phyloP scores from a whole-genome alignment of 2,113 vertebrate species.

The Phrynosoma blainvillii region DNA sequence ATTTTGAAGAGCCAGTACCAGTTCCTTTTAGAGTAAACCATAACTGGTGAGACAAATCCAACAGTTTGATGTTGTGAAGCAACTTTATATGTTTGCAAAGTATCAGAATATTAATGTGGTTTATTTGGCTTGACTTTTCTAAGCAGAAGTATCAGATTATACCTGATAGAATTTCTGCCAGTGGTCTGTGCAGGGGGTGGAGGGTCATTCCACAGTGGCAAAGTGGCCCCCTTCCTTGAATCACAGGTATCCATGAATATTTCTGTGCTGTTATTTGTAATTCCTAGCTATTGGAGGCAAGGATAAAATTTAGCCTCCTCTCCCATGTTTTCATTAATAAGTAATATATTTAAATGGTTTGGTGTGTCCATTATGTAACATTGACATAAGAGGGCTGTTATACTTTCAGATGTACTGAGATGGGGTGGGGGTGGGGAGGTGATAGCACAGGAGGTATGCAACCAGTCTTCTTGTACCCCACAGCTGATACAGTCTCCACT shows the following conservation, averaged over 20 bases:
- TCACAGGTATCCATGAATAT: no score
- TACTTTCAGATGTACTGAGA: no score
- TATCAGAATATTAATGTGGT: background rate
- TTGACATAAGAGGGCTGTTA: no score
- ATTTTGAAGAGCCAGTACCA: background rate
- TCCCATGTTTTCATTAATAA: background rate
- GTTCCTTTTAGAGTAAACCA: background rate
- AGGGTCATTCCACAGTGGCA: no score
- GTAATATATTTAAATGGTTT: background rate
- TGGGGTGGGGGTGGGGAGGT: no score
- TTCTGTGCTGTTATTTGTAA: background rate
- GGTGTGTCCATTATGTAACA: background rate
- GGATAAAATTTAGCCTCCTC: background rate
- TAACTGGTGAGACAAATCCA: no score
- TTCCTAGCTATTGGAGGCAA: background rate
- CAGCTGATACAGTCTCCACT: no score
- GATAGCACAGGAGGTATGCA: background rate
- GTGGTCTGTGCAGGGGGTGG: no score
- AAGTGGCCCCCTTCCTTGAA: no score
- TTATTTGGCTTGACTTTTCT: background rate
- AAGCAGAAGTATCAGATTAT: background rate
- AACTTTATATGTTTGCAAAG: background rate
- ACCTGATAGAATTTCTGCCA: no score
- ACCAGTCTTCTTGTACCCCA: no score
- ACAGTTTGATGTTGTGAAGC: background rate